Base-by-base conservation (phyloP, 2,888 invertebrate species). In the Apamea crenata region DNA sequence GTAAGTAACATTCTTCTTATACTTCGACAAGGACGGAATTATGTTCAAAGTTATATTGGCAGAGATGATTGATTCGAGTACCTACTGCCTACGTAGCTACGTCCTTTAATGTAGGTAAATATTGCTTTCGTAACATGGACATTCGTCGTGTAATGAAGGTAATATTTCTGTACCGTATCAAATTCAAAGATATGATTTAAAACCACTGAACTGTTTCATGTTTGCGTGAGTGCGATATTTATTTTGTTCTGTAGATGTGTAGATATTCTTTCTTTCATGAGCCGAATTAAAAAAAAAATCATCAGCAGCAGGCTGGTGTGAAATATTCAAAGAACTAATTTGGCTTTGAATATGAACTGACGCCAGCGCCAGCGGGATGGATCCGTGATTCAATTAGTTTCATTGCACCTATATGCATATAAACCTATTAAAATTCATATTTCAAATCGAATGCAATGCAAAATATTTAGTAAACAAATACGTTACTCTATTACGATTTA, bases 71-170 rank as follows among this genome's bases (percentile, higher is more conserved):
- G 3, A 32, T 63, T 63, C 1, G 4, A 63, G 32, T 32, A 63
- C 18, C 63, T 32, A 10, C 32, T 63, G 7, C 61, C 63, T 32
- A 65, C 32, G 8, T 18, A 18, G 29, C 21, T 65, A 65, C 50
- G 6, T 53, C 32, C 10, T 3, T 25, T 10, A 25, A 63, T 10
- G 18, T 47, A 18, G 18, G 12, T 47, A 14, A 53, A 47, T 47
- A 8, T 72, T 75, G 32, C 18, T 75, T 70, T 75, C 5, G 18
- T 44, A 71, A 72, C 2, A 59, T 25, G 12, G 40, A 67, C 32
- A 74, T 74, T 40, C 63, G 18, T 21, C 25, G 40, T n/a, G n/a
- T 74, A 59, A 63, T 29, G 18, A 53, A 25, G 40, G n/a, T 3
- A 29, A 53, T 53, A 77, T 32, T 32, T 65, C 5, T n/a, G 7